Evolutionary conservation across 2,113 vertebrate species (phyloP).

Genomic region (Pluvianellus socialis): DNA sequence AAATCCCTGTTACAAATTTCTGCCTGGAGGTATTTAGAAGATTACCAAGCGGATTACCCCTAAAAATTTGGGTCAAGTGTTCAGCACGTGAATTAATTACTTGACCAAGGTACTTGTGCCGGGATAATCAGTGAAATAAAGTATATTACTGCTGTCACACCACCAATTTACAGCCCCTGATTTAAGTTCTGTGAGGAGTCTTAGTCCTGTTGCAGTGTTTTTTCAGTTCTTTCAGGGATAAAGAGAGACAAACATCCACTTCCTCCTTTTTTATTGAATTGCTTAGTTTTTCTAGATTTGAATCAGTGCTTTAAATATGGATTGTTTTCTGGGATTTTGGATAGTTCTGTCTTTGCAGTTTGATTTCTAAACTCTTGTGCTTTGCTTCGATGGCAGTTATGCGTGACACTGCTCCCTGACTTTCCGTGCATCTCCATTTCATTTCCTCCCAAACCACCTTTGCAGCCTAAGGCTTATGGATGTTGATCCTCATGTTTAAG

Average conservation of each 20-base stretch:
- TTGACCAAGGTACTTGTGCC: not conserved
- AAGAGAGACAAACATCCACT: not conserved
- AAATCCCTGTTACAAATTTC: constrained; percentile 23
- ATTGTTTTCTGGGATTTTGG: not conserved
- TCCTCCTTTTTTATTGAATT: not conserved
- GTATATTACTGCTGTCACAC: constrained; percentile 7
- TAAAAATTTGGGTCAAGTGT: constrained; percentile 21
- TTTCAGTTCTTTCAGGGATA: not conserved
- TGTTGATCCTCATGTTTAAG: not conserved
- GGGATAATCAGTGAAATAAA: constrained; percentile 43
- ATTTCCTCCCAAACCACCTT: not conserved
- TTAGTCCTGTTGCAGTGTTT: not conserved
- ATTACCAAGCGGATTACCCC: constrained; percentile 28
- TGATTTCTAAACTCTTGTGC: not conserved
- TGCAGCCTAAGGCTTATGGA: not conserved
- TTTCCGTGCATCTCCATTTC: not conserved
- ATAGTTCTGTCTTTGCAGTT: not conserved
- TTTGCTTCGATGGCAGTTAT: not conserved
- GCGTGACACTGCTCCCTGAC: not conserved
- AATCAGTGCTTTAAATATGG: not conserved
- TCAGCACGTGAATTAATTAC: constrained; percentile 6
- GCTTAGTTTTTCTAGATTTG: not conserved
- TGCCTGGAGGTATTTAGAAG: constrained; percentile 33
- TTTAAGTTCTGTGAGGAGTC: not conserved
- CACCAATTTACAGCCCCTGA: not conserved